phyloP scores from a whole-genome alignment of 2,113 vertebrate genomes.

The Myotis lucifugus region DNA sequence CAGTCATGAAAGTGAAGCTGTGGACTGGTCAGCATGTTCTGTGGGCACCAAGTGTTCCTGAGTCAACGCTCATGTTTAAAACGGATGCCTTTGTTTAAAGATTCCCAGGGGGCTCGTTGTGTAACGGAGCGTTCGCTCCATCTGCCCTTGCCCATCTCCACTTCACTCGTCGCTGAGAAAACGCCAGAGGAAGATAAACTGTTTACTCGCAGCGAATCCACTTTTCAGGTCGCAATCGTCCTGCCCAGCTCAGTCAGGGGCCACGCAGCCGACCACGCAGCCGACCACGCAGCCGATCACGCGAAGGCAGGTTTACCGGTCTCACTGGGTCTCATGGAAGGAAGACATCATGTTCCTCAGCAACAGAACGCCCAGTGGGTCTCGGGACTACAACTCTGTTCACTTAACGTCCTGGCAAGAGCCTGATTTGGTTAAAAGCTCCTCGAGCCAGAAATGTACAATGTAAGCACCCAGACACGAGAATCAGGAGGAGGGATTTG shows the following conservation, averaged over 20 bases:
- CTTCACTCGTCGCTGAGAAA: constrained; percentile 36
- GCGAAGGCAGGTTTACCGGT: constrained; percentile 51
- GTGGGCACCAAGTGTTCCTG: constrained; percentile 1
- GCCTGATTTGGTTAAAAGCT: constrained; percentile 59
- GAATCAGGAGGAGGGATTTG: constrained; percentile 42
- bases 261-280: constrained; percentile 39
- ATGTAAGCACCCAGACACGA: neutral
- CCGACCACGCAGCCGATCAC: too few relatives aligned
- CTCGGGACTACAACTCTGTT: constrained; percentile 62
- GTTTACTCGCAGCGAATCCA: constrained; percentile 53
- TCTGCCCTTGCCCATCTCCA: constrained; percentile 42
- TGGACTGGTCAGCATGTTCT: neutral
- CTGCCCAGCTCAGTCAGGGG: constrained; percentile 62
- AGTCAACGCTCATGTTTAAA: constrained; percentile 52
- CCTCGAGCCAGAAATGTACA: constrained; percentile 45
- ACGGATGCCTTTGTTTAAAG: constrained; percentile 53
- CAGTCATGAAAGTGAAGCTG: neutral
- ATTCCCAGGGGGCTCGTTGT: constrained; percentile 36
- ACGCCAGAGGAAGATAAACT: constrained; percentile 32
- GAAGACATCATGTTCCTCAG: constrained; percentile 25
- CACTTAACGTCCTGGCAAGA: constrained; percentile 60
- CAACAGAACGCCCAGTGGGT: constrained; percentile 46
- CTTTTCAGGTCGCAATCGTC: constrained; percentile 51
- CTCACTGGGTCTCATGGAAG: constrained; percentile 55
- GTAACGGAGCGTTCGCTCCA: constrained; percentile 53